Evolutionary conservation across 2,888 invertebrate genomes (phyloP).

Genomic region (Rhodophaea formosa): DNA sequence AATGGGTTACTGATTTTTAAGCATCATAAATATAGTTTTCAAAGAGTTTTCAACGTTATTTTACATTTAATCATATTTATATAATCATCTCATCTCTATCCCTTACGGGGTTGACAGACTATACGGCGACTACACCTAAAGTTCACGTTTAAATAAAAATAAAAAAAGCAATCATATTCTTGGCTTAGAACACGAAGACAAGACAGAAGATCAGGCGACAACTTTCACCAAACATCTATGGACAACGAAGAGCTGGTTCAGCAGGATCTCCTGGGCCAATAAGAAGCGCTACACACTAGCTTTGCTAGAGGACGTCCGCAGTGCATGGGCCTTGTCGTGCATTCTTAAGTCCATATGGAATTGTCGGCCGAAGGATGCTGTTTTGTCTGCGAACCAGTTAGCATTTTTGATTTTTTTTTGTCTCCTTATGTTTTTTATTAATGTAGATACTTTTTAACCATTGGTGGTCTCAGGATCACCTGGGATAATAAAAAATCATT

Average conservation of each 20-base stretch:
- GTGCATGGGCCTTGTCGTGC: conserved; percentile 60
- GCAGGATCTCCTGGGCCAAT: conserved; percentile 56
- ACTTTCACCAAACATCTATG: conserved; percentile 52
- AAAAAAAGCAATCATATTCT: neutral
- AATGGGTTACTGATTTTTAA: too few species aligned
- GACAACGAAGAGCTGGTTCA: conserved; percentile 61
- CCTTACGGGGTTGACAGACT: too few species aligned
- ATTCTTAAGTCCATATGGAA: conserved; percentile 71
- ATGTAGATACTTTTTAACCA: too few species aligned
- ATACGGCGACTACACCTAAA: too few species aligned
- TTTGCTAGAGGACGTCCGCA: conserved; percentile 52
- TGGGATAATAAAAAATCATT: too few species aligned
- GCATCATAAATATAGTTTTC: too few species aligned
- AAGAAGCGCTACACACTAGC: conserved; percentile 58
- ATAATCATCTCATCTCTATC: too few species aligned
- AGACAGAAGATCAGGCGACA: conserved; percentile 34
- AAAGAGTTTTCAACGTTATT: too few species aligned
- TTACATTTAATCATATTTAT: too few species aligned
- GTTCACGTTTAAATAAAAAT: neutral
- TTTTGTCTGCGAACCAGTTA: conserved; percentile 56
- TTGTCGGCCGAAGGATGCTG: conserved; percentile 64
- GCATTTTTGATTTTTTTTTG: conserved; percentile 19
- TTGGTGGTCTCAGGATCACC: too few species aligned
- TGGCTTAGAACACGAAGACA: conserved; percentile 37
- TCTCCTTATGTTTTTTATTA: too few species aligned